These are phyloP conservation scores for Passerculus sandwichensis DNA, from an alignment of 2,797 vertebrate genomes.

Conservation along the genomic window DNA sequence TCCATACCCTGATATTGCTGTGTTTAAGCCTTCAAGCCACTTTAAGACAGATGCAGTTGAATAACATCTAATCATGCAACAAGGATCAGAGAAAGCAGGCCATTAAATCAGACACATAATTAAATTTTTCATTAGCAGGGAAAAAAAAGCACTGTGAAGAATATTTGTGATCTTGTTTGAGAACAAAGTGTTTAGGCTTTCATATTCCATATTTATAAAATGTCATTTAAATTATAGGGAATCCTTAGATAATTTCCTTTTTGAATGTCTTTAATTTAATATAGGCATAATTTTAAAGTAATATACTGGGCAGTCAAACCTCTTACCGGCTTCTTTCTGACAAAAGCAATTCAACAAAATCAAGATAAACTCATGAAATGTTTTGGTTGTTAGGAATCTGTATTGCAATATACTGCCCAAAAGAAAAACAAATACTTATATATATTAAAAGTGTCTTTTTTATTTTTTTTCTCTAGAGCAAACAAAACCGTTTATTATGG, in stretches of 20 bases:
- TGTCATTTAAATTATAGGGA: neutral
- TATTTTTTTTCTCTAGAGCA: neutral
- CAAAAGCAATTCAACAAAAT: neutral
- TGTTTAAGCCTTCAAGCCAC: neutral
- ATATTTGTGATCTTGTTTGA: neutral
- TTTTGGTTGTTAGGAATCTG: neutral
- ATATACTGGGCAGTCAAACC: neutral
- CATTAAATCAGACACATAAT: neutral
- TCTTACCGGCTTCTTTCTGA: neutral
- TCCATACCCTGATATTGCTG: neutral
- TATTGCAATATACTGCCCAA: neutral
- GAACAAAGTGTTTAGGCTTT: neutral
- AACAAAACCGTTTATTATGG: neutral
- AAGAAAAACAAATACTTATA: neutral
- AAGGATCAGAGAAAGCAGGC: neutral
- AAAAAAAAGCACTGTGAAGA: neutral
- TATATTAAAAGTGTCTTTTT: accelerated
- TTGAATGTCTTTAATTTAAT: neutral
- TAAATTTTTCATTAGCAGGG: neutral
- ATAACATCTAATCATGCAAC: neutral
- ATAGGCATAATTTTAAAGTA: neutral
- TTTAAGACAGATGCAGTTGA: neutral
- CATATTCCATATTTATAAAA: neutral
- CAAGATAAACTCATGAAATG: neutral
- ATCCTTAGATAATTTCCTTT: neutral